Percentiles rank a stretch among this genome's conserved stretches.
Conservation (phyloP, 1,140 invertebrate genomes). For the Stegodyphus mimosarum region DNA sequence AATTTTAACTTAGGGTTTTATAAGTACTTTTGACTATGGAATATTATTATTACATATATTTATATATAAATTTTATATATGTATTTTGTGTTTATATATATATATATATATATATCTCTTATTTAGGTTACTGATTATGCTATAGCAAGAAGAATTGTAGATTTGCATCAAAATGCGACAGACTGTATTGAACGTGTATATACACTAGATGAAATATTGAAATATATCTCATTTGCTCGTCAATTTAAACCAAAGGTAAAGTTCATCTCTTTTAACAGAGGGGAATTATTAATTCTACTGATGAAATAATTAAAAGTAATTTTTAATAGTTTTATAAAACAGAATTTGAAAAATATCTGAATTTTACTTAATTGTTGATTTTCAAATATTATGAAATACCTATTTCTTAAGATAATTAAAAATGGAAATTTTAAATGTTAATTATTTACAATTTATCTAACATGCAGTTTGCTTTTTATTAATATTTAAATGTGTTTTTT, state of each 20-base stretch:
- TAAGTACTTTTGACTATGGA: no score
- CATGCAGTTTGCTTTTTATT: not conserved
- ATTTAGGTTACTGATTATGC: constrained; percentile 85
- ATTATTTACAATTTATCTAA: not conserved
- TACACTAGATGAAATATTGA: constrained; percentile 84
- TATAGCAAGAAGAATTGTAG: constrained; percentile 95
- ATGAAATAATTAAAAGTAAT: not conserved
- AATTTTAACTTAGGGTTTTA: no score
- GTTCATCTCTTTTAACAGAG: no score
- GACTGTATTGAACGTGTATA: constrained; percentile 84
- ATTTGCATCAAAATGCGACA: constrained; percentile 87
- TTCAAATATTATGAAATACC: not conserved
- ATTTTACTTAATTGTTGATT: not conserved
- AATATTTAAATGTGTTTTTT: no score
- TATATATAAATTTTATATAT: not conserved
- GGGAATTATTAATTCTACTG: not conserved
- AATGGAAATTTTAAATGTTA: not conserved
- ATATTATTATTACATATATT: no score
- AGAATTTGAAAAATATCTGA: not conserved
- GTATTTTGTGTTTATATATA: constrained; percentile 41
- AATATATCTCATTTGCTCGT: constrained; percentile 96
- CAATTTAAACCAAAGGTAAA: constrained; percentile 93
- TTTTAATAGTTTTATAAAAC: not conserved
- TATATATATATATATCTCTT: no score
- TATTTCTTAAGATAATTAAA: not conserved